Base-by-base conservation (phyloP, 2,113 vertebrate genomes). In the Antennarius striatus region DNA sequence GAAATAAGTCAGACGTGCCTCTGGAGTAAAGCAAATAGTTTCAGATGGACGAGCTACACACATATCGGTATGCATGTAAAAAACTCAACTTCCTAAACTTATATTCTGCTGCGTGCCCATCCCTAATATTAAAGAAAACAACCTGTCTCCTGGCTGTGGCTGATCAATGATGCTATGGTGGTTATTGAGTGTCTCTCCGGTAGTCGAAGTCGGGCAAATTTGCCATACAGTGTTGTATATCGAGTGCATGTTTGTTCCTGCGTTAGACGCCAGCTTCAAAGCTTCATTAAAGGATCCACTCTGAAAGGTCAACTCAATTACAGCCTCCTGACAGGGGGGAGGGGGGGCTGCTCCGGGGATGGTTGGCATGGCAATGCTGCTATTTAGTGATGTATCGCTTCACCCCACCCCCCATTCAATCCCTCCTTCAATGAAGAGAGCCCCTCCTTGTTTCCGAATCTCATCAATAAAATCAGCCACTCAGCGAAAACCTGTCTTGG, bases 221-320 rank as follows among this genome's bases (percentile, higher is more conserved):
- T 17, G 61, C 77, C 71, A 64, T 86, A 86, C 83, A 82, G 80
- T 86, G 85, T 60, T 89, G 82, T 90, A 63, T 90, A 90, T 90
- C 47, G 88, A 90, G 87, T 90, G 75, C 22, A 39, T 86, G 88
- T 90, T 88, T 91, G 88, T 89, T 90, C 79, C 89, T 75, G 72
- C 70, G 76, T 85, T 86, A 86, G 81, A 88, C 51, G 69, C 56
- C 39, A 54, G 83, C 82, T 86, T 88, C 86, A 83, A 84, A 91
- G 90, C 89, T 92, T 93, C 92, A 94, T 93, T 94, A 92, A 92
- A 91, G 89, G 83, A 89, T 91, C 88, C 81, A 73, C 79, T 86
- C 84, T 88, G 85, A 93, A 94, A 94, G 92, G 92, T 94, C 93
- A 92, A 91, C 90, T 94, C 92, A 94, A 93, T 94, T 93, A 93